Base-by-base conservation (phyloP, 1,140 invertebrate genomes). In the Goniozus legneri region DNA sequence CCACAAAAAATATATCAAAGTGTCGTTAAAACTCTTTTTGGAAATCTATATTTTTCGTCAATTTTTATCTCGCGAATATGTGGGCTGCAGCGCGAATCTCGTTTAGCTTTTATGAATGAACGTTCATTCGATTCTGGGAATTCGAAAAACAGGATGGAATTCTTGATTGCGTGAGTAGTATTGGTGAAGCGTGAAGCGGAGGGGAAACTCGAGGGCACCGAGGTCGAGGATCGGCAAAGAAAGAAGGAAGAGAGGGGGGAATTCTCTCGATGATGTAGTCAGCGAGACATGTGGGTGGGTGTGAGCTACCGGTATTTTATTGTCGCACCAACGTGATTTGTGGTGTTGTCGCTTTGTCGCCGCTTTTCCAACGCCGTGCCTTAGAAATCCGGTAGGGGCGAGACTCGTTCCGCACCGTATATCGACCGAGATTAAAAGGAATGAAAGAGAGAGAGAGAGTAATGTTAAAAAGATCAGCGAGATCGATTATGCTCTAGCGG, bases 101-200 rank as follows among this genome's bases (percentile, higher is more conserved):
- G 4, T 31, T 37, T 33, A 33, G 18, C 16, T 48, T 35, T 40
- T 36, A 56, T 64, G 62, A 65, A 65, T 62, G 56, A 47, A 54
- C 56, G 50, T 44, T 27, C 57, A 39, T 27, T 35, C 36, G 56
- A 64, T 65, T 65, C 62, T 52, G 36, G 47, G 62, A 65, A 65
- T 58, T 56, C 57, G n/a, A 61, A 60, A 65, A 64, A 63, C 60
- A 52, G 60, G 44, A 60, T 58, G 58, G 62, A 58, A 64, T 64
- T 62, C 24, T 27, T 27, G 24, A 10, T 27, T 55, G 32, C 36
- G n/a, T 19, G 48, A 54, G 45, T 18, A 35, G 40, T 16, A 22
- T 31, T 21, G 13, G 8, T 7, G 15, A 22, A 15, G 32, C 27
- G 14, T 3, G 20, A 44, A 32, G 8, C 3, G 7, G 14, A n/a